Base-by-base conservation (phyloP, 2,888 invertebrate genomes). In the Acanthococcus lagerstroemiae region DNA sequence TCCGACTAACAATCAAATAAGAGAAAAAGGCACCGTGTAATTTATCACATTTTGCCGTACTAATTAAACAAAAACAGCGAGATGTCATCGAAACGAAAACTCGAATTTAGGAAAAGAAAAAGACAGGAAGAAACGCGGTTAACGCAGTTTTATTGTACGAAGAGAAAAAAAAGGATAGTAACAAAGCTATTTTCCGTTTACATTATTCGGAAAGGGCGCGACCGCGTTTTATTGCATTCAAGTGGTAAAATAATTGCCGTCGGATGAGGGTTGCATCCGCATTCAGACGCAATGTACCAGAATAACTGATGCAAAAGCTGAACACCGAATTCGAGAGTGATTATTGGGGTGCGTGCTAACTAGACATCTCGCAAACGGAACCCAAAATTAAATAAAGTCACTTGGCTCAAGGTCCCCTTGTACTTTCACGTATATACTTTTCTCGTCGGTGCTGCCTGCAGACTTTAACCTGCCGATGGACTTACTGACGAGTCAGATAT, bases 131-230 rank as follows among this genome's bases (percentile, higher is more conserved):
- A n/a, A n/a, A n/a, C n/a, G n/a, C n/a, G n/a, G n/a, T n/a, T n/a
- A n/a, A n/a, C n/a, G n/a, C n/a, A n/a, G n/a, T n/a, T n/a, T n/a
- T n/a, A n/a, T n/a, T n/a, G n/a, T n/a, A n/a, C n/a, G n/a, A 37
- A 37, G 12, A 37, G n/a, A 37, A 37, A 15, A 37, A 1, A 37
- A 37, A n/a, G 12, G 37, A 37, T n/a, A n/a, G 37, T 63, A 63
- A 63, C 63, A 63, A 63, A 54, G 63, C 63, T 54, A 63, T 63
- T 63, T 63, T 63, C 54, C 63, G 63, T 63, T 63, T 63, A 63
- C 63, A 63, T 63, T 63, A 63, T 63, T 63, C 22, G 63, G 44
- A 52, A 63, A 63, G 63, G 63, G 63, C 63, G 63, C 63, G 54
- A 63, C 63, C 63, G 63, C 63, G 63, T 63, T 63, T 63, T 63